Base-by-base conservation (phyloP, 2,888 invertebrate genomes). In the Hyposoter didymator region DNA sequence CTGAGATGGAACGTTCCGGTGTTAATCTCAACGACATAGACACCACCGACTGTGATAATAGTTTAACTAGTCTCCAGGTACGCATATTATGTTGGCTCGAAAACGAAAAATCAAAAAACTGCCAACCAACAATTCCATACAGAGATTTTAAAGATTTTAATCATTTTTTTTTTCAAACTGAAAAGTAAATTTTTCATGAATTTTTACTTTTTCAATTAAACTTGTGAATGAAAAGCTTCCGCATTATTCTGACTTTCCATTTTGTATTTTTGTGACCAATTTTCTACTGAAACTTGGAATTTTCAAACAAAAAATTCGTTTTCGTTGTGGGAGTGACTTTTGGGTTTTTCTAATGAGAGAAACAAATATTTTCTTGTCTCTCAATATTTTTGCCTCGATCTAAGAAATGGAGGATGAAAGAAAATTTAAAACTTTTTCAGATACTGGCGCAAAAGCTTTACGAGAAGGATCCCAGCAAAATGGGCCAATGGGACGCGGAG, bases 11-110 rank as follows among this genome's bases (percentile, higher is more conserved):
- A 94, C 95, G 98, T 70, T 97, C 97, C 59, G 98, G 97, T 87
- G 96, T 97, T 86, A 97, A 98, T 94, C 95, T 99, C 88, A 98
- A 98, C 84, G 98, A 99, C 92, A 98, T 99, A 91, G 99, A 99
- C 93, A 99, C 99, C 2, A 97, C 98, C 74, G 99, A 99, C 94
- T 99, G 99, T 94, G 98, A 98, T 93, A 98, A 98, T 94, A 98
- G 99, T 85, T 95, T 99, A 88, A 97, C 97, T 90, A 98, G 98
- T 94, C 95, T 99, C 88, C 96, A 96, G 95, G 96, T 96, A 91
- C 88, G 89, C n/a, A 32, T 52, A 14, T n/a, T 28, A 10, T 22
- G 0, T 28, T 28, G 28, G 28, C 28, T 28, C 28, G 1, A 2
- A 2, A 28, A 28, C 2, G 28, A 28, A 28, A 1, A 28, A 28